Conservation (phyloP, 2,888 invertebrate genomes). For the Cephus spinipes region DNA sequence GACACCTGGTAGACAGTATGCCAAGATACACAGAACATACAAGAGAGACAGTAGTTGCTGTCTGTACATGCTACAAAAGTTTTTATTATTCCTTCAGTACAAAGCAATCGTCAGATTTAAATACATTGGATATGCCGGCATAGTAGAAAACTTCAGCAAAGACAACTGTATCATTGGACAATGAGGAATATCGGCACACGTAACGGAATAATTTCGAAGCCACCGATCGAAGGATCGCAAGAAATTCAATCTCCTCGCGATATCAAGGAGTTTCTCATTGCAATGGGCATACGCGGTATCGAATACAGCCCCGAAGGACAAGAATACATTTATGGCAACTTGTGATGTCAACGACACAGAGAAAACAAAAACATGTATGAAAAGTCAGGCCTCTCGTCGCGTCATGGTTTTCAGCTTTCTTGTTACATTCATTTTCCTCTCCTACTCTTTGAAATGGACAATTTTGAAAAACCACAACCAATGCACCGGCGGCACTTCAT, state of each 20-base stretch:
- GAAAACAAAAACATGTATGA: slow-evolving; percentile 4
- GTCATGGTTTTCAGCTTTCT: slow-evolving; percentile 30
- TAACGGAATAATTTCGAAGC: not conserved
- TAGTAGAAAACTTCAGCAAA: not conserved
- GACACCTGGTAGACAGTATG: not conserved
- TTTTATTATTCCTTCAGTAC: slow-evolving; percentile 19
- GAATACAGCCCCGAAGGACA: slow-evolving; percentile 7
- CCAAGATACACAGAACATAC: not conserved
- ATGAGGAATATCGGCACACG: not conserved
- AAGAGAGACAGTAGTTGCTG: not conserved
- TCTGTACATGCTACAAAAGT: slow-evolving; percentile 9
- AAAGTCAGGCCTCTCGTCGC: slow-evolving; percentile 29
- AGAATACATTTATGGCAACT: slow-evolving; percentile 51
- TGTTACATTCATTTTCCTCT: not conserved
- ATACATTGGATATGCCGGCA: not conserved
- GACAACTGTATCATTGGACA: not conserved
- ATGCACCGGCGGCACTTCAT: slow-evolving; percentile 29
- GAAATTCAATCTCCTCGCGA: slow-evolving; percentile 17
- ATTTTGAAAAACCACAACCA: not conserved
- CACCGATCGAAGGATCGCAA: not conserved
- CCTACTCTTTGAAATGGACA: slow-evolving; percentile 21
- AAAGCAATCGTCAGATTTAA: slow-evolving; percentile 21
- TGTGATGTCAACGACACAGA: slow-evolving; percentile 39
- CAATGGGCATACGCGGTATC: not conserved
- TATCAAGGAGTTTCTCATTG: slow-evolving; percentile 15